Evolutionary conservation across 2,113 vertebrate genomes (phyloP), one percentile per base, ranked within the genome.

Genomic region (Eubucco bourcierii): DNA sequence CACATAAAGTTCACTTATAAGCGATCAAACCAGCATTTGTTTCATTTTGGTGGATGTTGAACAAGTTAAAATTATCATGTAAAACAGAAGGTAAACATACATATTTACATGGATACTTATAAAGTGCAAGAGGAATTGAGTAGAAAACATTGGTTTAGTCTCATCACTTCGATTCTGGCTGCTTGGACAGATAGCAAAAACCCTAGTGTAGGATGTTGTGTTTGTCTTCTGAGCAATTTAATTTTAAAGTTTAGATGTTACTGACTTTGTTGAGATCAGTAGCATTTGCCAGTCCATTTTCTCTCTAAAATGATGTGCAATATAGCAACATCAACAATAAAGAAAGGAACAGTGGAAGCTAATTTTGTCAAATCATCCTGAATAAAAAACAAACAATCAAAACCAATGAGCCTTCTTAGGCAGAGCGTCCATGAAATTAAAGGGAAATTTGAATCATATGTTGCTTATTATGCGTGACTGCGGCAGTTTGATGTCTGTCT

Each of bases 371-470:
- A 90, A 84, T 93, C 85, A 90, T 37, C 65, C 52, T 68, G 74
- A 96, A 79, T 71, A 91, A 71, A 67, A 73, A 91, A 82, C 91
- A 91, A 85, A 83, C 73, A 93, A 96, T 95, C 95, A 94, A 97
- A 97, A 94, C 74, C 79, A 93, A 75, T 90, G 82, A 93, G 83
- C 58, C 83, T 53, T 95, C 66, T 84, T 95, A 88, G 80, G 61
- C 71, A 90, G 64, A 94, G 55, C 2, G 1, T 59, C 71, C 79
- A 52, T 87, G 74, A 95, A 83, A 93, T 95, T 92, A 91, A 80
- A 89, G 68, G 80, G 80, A 97, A 95, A 95, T 94, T 88, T 19
- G 58, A 96, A 93, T 96, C 91, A 96, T 88, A 90, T 80, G 52
- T 94, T 95, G 61, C 58, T 94, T 93, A 90, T 92, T 92, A 88